These are phyloP conservation scores for Bemisia tabaci DNA, from an alignment of 1,140 invertebrate genomes.

Conservation along the genomic window DNA sequence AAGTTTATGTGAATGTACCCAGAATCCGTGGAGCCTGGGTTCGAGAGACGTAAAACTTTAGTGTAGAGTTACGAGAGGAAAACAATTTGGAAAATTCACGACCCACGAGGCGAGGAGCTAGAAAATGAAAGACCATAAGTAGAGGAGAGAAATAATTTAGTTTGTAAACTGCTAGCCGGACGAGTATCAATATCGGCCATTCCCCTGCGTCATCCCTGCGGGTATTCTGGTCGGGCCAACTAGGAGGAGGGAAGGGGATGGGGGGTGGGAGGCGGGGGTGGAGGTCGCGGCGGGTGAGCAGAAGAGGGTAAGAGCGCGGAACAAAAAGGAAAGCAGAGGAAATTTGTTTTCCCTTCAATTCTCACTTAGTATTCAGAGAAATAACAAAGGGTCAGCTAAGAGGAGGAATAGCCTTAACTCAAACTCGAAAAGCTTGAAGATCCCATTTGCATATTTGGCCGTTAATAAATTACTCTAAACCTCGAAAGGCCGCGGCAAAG, in stretches of 20 bases:
- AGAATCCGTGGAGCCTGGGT: no score
- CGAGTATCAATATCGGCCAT: neutral
- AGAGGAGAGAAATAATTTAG: neutral
- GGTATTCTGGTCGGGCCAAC: neutral
- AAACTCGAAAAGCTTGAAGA: neutral
- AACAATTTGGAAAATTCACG: neutral
- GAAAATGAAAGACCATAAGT: neutral
- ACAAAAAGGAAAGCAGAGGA: neutral
- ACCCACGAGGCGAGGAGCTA: neutral
- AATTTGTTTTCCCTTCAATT: neutral
- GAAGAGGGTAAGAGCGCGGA: no score
- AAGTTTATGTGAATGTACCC: no score
- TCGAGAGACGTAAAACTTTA: no score
- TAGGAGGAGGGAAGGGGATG: neutral
- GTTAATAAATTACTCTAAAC: neutral
- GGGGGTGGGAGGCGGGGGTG: neutral
- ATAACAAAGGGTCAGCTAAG: neutral
- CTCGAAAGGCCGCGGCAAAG: neutral
- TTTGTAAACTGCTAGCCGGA: neutral
- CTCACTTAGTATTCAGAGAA: neutral
- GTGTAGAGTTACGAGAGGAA: no score
- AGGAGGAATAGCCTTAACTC: neutral
- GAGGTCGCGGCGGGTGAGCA: no score
- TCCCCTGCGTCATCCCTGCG: neutral
- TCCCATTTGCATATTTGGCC: neutral